Evolutionary conservation across 2,113 vertebrate species (phyloP), one percentile per base, ranked within the genome.

Genomic region (Eidolon helvum): DNA sequence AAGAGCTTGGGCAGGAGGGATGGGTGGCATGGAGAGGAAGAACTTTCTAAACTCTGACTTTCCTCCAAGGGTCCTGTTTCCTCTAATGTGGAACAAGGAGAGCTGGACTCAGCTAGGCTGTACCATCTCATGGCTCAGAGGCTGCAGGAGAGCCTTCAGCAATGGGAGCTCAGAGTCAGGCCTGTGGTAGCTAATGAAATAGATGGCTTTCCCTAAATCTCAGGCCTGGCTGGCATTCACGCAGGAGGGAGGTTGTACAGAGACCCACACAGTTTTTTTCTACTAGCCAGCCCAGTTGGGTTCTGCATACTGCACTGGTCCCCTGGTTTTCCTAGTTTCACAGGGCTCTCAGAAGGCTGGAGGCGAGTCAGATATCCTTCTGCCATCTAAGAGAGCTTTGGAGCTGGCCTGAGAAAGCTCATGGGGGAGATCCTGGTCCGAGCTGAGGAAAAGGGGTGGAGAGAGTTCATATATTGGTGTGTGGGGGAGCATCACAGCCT

Each of bases 1-100:
- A 84, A 78, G 80, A 89, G 66, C 38, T 83, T 72, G 30, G 24
- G 7, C 28, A 30, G 21, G 57, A 59, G 26, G 59, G 40, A 7
- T 28, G n/a, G 30, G n/a, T 87, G 92, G 33, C 43, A 82, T 50
- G 48, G 74, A 85, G n/a, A 92, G 28, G n/a, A 95, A 69, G 53
- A 93, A 57, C 50, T 95, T 89, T 93, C 45, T 92, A 88, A 96
- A 92, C 66, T 55, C 26, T 43, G 45, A 71, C 59, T 85, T 94
- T 77, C 53, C 88, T 95, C 77, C 48, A 85, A 88, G 92, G 11
- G 66, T 92, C 30, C 90, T 85, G 18, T 95, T 79, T 93, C 38
- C 30, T 45, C 45, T 78, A 68, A 30, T 48, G 38, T 94, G 48
- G 80, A 84, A 80, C 7, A 92, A 78, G 48, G 28, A 3, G 74